Evolutionary conservation across 2,888 invertebrate species (phyloP).

Genomic region (Acanthoscelides obtectus): DNA sequence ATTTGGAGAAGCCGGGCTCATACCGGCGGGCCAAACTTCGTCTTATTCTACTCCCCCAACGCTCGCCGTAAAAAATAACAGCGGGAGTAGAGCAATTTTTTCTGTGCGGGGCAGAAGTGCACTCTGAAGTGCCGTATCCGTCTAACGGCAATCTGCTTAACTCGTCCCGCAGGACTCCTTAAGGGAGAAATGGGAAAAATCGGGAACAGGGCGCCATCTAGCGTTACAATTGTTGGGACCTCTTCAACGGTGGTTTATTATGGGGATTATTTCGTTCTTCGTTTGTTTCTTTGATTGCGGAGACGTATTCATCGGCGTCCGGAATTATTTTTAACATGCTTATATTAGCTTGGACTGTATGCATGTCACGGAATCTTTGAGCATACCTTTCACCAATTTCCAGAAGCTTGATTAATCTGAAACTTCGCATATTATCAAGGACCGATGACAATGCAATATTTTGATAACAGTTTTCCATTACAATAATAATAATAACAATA

Average conservation of each 20-base stretch:
- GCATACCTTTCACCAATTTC: no score
- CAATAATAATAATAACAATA: no score
- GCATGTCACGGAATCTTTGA: no score
- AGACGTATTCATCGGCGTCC: no score
- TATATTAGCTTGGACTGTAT: no score
- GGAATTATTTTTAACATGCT: no score
- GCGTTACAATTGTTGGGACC: background rate
- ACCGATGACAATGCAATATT: no score
- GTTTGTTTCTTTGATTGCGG: no score
- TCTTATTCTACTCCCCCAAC: background rate
- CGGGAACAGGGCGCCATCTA: background rate
- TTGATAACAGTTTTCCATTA: no score
- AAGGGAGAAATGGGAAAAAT: background rate
- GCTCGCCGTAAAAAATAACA: background rate
- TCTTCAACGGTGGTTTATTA: background rate
- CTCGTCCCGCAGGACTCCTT: background rate
- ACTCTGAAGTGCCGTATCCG: background rate
- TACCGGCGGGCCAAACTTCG: background rate
- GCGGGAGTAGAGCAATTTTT: background rate
- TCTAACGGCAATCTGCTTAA: background rate
- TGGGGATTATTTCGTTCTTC: no score
- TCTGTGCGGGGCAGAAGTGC: background rate
- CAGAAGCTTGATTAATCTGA: no score
- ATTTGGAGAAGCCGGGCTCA: background rate
- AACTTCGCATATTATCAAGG: no score